Percentiles rank a stretch among this genome's conserved stretches.
phyloP scores from a whole-genome alignment of 2,888 invertebrate species.

The Barypeithes pellucidus region DNA sequence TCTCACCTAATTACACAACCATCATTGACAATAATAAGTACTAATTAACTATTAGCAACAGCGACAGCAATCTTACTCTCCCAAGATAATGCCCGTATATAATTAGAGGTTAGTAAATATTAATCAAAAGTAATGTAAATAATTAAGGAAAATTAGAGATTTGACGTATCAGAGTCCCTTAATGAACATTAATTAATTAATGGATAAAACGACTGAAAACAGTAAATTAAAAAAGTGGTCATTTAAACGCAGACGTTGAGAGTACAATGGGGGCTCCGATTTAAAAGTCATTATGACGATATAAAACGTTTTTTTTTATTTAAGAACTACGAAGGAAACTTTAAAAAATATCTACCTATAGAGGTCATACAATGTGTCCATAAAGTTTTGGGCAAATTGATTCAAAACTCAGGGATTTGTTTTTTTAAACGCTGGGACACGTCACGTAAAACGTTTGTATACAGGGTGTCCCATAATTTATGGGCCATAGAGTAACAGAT shows the following conservation, averaged over 20 bases:
- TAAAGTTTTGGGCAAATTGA: too few relatives aligned
- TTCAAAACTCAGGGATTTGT: too few relatives aligned
- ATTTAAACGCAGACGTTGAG: constrained; percentile 52
- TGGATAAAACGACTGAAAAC: constrained; percentile 60
- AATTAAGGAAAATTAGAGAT: constrained; percentile 61
- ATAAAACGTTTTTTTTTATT: constrained; percentile 26
- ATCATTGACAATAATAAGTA: not conserved
- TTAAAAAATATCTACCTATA: too few relatives aligned
- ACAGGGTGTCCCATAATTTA: too few relatives aligned
- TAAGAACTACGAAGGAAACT: too few relatives aligned
- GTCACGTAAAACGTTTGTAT: too few relatives aligned
- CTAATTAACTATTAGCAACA: constrained; percentile 18
- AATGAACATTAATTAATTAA: constrained; percentile 61
- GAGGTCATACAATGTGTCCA: too few relatives aligned
- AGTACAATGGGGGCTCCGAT: constrained; percentile 59
- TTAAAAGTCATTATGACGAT: constrained; percentile 57
- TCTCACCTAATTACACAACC: constrained; percentile 2
- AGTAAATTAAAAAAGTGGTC: constrained; percentile 61
- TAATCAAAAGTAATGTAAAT: constrained; percentile 60
- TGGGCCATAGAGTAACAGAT: too few relatives aligned
- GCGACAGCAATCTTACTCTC: constrained; percentile 5
- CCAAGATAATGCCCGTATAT: constrained; percentile 49
- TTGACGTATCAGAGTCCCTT: constrained; percentile 59
- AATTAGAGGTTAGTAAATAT: constrained; percentile 48
- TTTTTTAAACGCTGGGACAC: too few relatives aligned